A percentile compares a stretch with the other conserved stretches of the same genome.
Evolutionary conservation across 2,113 vertebrate species (phyloP).

Genomic region (Ancistrus triradiatus): DNA sequence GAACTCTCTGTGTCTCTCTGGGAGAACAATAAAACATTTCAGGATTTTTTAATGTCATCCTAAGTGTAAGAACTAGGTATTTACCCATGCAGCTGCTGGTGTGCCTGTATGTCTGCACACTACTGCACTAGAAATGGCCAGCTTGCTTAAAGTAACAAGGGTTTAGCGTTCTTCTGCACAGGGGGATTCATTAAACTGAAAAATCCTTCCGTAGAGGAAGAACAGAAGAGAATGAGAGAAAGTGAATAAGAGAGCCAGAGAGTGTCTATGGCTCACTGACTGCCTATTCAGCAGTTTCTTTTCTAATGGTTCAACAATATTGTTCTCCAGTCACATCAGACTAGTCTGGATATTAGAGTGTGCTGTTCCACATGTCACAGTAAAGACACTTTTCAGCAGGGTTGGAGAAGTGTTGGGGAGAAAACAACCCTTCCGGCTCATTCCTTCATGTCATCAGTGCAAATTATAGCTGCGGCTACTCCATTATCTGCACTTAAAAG

Average conservation of each 20-base stretch:
- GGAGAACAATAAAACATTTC: constrained; percentile 55
- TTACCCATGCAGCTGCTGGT: constrained; percentile 17
- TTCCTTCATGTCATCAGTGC: constrained; percentile 51
- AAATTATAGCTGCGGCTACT: constrained; percentile 56
- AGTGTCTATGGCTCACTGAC: constrained; percentile 43
- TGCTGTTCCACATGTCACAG: constrained; percentile 45
- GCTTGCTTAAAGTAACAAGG: constrained; percentile 34
- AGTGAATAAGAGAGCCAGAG: not conserved
- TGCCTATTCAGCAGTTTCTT: constrained; percentile 49
- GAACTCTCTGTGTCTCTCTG: constrained; percentile 46
- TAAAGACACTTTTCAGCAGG: constrained; percentile 53
- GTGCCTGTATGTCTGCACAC: constrained; percentile 7
- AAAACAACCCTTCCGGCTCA: constrained; percentile 29
- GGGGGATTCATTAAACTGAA: constrained; percentile 35
- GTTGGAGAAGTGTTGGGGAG: constrained; percentile 8
- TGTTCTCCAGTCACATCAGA: constrained; percentile 48
- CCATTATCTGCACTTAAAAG: constrained; percentile 48
- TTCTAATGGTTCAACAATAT: constrained; percentile 46
- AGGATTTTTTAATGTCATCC: constrained; percentile 47
- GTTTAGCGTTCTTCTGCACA: constrained; percentile 20
- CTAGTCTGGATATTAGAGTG: constrained; percentile 52
- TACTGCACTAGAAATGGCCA: constrained; percentile 23
- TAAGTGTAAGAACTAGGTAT: constrained; percentile 35
- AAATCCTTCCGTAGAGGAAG: constrained; percentile 40
- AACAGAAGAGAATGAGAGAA: not conserved